These are phyloP conservation scores for Phortica okadai DNA, from an alignment of 2,888 invertebrate genomes.

Conservation along the genomic window DNA sequence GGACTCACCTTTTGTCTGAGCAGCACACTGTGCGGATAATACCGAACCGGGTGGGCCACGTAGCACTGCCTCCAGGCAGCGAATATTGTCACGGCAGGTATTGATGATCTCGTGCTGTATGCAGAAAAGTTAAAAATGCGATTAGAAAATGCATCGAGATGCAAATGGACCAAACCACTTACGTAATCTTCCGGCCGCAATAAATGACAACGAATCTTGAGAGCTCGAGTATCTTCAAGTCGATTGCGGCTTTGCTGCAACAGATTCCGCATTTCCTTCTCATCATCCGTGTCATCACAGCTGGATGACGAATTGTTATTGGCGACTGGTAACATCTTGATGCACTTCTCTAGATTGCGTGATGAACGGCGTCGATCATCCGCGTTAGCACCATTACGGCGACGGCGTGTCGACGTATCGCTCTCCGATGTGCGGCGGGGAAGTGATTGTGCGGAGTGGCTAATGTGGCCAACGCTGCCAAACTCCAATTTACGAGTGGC, in stretches of 20 bases:
- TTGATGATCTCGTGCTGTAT: slow-evolving; percentile 88
- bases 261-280: slow-evolving; percentile 75
- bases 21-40: slow-evolving; percentile 78
- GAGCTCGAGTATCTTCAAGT: slow-evolving; percentile 74
- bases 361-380: slow-evolving; percentile 75
- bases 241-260: slow-evolving; percentile 73
- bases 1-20: slow-evolving; percentile 81
- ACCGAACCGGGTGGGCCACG: slow-evolving; percentile 78
- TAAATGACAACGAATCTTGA: slow-evolving; percentile 76
- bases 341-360: slow-evolving; percentile 75
- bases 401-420: slow-evolving; percentile 74
- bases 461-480: slow-evolving; percentile 55
- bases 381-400: slow-evolving; percentile 65
- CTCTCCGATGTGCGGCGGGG: slow-evolving; percentile 75
- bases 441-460: slow-evolving; percentile 73
- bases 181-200: slow-evolving; percentile 77
- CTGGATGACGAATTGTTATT: slow-evolving; percentile 70
- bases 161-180: slow-evolving; percentile 54
- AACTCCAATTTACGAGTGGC: slow-evolving; percentile 74
- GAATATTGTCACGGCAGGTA: slow-evolving; percentile 91
- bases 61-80: slow-evolving; percentile 85
- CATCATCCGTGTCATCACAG: slow-evolving; percentile 74
- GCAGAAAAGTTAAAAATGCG: too few species aligned
- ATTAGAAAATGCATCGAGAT: neutral
- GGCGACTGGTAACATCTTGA: slow-evolving; percentile 73